Evolutionary conservation across 2,888 invertebrate genomes (phyloP), one percentile per base, ranked within the genome.

Genomic region (Patella ulyssiponensis): DNA sequence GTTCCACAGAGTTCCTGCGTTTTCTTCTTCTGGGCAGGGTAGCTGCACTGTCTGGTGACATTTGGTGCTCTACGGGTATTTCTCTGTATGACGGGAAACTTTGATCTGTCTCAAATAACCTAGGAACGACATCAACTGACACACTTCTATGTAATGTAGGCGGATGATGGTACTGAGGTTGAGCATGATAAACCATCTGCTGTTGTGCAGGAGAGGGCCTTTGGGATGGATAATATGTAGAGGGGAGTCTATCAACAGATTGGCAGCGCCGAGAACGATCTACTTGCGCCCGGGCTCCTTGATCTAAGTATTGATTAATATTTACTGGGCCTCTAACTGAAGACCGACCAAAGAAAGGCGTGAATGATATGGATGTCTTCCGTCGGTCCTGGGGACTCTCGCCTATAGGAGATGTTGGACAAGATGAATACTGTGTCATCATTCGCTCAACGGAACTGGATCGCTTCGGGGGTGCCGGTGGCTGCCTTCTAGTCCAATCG

Each of bases 11-110:
- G 64, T 64, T 64, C 12, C 64, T 2, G 11, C 64, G 64, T 64
- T 14, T 23, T 14, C 64, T 23, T 20, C 64, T 20, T 64, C 64
- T 23, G 2, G 64, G 64, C 11, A 64, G 64, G 9, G 64, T 64
- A 3, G 64, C 64, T 15, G 64, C 64, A 4, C 23, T 17, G 23
- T 64, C 64, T 14, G 64, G 64, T 12, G 64, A 64, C 20, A 64
- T 20, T 23, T 64, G 64, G 23, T 64, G 64, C 23, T 64, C 64
- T 23, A 64, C 64, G 64, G 64, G 64, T 11, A 64, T 64, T 64
- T 64, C 64, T 64, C 23, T 20, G 15, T 64, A 64, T 3, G 20
- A 12, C 2, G 64, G 23, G 23, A 23, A 64, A n/a, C 64, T 23
- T 23, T 14, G 20, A 23, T 64, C 23, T 9, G 64, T 64, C 23